Evolutionary conservation across 2,797 vertebrate species (phyloP), one percentile per base, ranked within the genome.

Genomic region (Phoeniculus purpureus): DNA sequence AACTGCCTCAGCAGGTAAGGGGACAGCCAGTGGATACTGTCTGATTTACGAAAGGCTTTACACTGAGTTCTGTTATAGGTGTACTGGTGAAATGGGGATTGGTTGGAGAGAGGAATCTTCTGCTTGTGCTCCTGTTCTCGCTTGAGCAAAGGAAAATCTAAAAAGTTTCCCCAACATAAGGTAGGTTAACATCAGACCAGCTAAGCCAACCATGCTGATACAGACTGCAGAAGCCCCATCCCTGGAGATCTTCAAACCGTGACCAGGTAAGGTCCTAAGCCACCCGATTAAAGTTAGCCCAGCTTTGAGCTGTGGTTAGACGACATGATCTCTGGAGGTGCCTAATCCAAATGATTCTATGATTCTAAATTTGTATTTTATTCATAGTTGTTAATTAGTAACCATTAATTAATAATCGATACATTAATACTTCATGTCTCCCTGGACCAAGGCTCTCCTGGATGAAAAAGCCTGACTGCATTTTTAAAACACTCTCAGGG

Each of bases 401-500:
- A 62, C 19, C 66, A 84, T 66, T 65, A 84, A 81, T 86, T 87
- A 92, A 80, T 47, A 80, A 80, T 58, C 47, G 20, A 82, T 51
- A 71, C 1, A 77, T 58, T 60, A 80, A 92, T 87, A 92, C 23
- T 71, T 77, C 85, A 89, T 45, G 10, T 75, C 10, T 81, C 66
- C 22, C 26, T 81, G 77, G 91, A 79, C 25, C 50, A 79, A 67
- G 43, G 25, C 18, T 70, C 27, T 92, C 45, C 67, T 86, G 64
- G 40, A 88, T 88, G 20, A 86, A 79, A 87, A 84, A 50, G 26
- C 78, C 64, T 88, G 87, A 81, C 85, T 88, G 50, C 45, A 59
- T 75, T 93, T 85, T n/a, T 60, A 84, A 92, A 90, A 79, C 31
- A 84, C 86, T 93, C 88, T 48, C 74, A 81, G 56, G 52, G n/a